Conservation (phyloP, 2,797 vertebrate species). For the Uromys caudimaculatus region DNA sequence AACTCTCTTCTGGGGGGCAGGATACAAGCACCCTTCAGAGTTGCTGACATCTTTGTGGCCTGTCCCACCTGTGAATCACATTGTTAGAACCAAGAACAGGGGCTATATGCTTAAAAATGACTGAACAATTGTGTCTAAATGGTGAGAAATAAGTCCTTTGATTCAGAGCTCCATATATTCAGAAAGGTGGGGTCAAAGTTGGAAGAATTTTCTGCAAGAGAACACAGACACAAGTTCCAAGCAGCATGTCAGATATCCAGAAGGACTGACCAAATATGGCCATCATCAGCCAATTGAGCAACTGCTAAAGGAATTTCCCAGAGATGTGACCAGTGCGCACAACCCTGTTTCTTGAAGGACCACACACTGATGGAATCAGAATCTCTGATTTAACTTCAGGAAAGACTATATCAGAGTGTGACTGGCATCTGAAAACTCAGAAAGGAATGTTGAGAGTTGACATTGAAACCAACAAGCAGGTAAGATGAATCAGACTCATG, state of each 20-base stretch:
- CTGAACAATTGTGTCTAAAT: neutral
- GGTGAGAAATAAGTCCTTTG: neutral
- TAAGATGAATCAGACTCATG: neutral
- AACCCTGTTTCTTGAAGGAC: neutral
- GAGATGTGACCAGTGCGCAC: neutral
- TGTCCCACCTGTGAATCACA: neutral
- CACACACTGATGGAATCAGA: neutral
- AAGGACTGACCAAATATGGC: neutral
- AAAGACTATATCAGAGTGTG: neutral
- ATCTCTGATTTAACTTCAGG: too few species aligned
- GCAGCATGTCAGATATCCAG: neutral
- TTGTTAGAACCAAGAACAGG: neutral
- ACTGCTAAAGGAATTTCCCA: neutral
- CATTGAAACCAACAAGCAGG: neutral
- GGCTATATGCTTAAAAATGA: neutral
- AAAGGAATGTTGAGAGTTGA: neutral
- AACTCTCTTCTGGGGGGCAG: neutral
- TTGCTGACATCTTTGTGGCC: too few species aligned
- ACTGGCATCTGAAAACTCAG: neutral
- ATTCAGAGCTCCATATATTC: neutral
- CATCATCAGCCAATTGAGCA: neutral
- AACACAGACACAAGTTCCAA: neutral
- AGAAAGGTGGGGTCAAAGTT: neutral
- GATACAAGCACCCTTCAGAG: neutral
- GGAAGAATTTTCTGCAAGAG: neutral